Base-by-base conservation (phyloP, 2,888 invertebrate species). In the Aspidapion aeneum region DNA sequence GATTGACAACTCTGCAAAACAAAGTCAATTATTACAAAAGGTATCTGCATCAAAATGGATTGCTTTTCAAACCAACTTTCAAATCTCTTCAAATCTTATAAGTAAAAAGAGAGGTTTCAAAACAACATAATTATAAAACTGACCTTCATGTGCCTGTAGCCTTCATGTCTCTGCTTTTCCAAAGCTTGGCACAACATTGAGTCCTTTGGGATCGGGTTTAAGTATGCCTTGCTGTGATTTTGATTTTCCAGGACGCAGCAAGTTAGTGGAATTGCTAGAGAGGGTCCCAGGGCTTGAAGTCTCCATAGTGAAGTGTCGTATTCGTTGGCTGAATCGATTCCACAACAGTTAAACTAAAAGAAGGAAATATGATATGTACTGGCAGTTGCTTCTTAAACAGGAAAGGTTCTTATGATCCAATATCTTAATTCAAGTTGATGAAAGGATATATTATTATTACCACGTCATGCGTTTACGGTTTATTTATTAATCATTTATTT, bases 291-390 rank as follows among this genome's bases (percentile, higher is more conserved):
- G 66, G 90, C 85, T 72, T 90, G 87, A 57, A 92, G 80, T 67
- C 90, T 86, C 93, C 93, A 93, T 74, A 88, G 80, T 0, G 93
- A 91, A 70, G 89, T 89, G 73, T 91, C 91, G 79, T 91, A 93
- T 82, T 93, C 92, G 65, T 86, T 86, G 5, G 90, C 89, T 70
- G 88, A 88, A 57, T 86, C 85, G 78, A 93, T 89, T 21, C 92
- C 93, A 77, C 93, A 93, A 74, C 93, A 93, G 63, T 87, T 84
- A 75, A 92, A 87, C 90, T 90, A 77, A 21, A 82, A 78, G 66
- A 68, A 35, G 59, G 52, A 48, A n/a, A n/a, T n/a, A n/a, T n/a
- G n/a, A n/a, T n/a, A n/a, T n/a, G n/a, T n/a, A 21, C 19, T n/a
- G 9, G 18, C 16, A 18, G 16, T 48, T 16, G 16, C n/a, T n/a